Percentiles rank a stretch among this genome's conserved stretches.
These are phyloP conservation scores for Papilio xuthus DNA, from an alignment of 1,140 invertebrate genomes.

Conservation along the genomic window DNA sequence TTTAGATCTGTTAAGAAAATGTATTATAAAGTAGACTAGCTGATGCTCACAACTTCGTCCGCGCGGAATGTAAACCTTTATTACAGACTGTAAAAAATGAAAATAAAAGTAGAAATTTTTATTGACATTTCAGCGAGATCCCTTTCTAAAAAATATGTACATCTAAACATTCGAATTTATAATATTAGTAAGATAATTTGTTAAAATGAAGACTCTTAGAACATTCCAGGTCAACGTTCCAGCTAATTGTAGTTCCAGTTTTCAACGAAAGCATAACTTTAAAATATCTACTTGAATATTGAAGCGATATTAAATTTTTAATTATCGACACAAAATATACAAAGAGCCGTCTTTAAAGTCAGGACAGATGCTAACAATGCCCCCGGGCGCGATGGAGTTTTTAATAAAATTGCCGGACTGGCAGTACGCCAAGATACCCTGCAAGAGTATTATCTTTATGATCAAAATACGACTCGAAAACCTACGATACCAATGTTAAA, in stretches of 20 bases:
- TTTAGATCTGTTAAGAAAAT: no score
- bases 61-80: no score
- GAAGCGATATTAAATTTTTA: slow-evolving; percentile 32
- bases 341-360: slow-evolving; percentile 20
- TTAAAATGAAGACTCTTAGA: background rate
- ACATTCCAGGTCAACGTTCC: background rate
- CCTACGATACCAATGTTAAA: background rate
- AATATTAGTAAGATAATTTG: no score
- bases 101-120: no score
- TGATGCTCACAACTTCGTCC: no score
- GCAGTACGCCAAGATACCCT: slow-evolving; percentile 46
- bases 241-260: background rate
- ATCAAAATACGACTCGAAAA: background rate
- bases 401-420: slow-evolving; percentile 53
- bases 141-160: no score
- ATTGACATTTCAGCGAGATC: no score
- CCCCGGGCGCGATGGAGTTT: slow-evolving; percentile 40
- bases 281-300: background rate
- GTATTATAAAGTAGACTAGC: no score
- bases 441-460: slow-evolving; percentile 30
- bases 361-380: slow-evolving; percentile 51
- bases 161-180: no score
- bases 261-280: background rate
- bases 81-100: no score
- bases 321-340: slow-evolving; percentile 34